These are phyloP conservation scores for Sardinella longiceps DNA, from an alignment of 2,797 vertebrate species.

Conservation along the genomic window DNA sequence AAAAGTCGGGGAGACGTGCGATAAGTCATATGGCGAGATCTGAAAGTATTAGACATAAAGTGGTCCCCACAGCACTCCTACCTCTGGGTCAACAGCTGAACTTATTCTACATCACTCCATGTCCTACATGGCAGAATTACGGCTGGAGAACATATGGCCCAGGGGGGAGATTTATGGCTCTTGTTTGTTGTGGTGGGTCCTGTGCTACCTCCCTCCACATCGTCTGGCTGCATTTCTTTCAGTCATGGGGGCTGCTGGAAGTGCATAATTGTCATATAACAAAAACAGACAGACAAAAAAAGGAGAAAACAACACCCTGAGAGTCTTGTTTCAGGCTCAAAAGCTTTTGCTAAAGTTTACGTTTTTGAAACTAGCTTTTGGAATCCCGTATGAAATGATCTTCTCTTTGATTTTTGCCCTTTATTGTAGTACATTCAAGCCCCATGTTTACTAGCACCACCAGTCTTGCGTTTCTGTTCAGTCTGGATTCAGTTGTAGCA, in stretches of 20 bases:
- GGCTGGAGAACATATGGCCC: slow-evolving; percentile 53
- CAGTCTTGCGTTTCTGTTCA: background rate
- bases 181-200: slow-evolving; percentile 53
- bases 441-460: background rate
- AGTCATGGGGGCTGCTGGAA: slow-evolving; percentile 2
- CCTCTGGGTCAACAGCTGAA: slow-evolving; percentile 54
- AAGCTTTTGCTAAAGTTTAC: background rate
- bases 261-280: slow-evolving; percentile 20
- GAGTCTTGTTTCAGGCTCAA: background rate
- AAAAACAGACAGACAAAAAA: background rate
- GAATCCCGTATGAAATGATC: background rate
- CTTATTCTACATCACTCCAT: slow-evolving; percentile 53
- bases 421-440: background rate
- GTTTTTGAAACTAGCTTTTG: background rate
- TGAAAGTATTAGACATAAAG: slow-evolving; percentile 53
- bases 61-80: slow-evolving; percentile 49
- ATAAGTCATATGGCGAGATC: slow-evolving; percentile 55
- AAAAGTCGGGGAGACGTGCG: slow-evolving; percentile 49
- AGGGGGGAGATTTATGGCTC: slow-evolving; percentile 57
- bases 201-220: slow-evolving; percentile 48
- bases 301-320: background rate
- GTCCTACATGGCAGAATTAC: slow-evolving; percentile 60
- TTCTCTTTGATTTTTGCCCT: background rate
- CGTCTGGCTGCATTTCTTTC: slow-evolving; percentile 7
- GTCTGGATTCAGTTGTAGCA: background rate